A percentile compares a stretch with the other conserved stretches of the same genome.
Conservation (phyloP, 1,140 invertebrate species). For the Hylyphantes graminicola region DNA sequence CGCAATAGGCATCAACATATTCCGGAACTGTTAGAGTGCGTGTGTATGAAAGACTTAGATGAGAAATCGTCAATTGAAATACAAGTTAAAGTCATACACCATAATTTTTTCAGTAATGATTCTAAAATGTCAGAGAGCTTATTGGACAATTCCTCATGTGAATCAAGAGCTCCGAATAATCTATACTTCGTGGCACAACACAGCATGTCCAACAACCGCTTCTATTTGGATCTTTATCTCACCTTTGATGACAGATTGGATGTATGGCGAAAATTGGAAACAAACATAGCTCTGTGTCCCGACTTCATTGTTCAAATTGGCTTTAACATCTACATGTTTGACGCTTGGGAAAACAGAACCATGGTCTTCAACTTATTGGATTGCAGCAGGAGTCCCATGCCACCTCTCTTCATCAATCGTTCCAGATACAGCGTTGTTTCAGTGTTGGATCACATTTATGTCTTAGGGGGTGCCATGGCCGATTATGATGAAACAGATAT, state of each 20-base stretch:
- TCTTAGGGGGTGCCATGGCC: background rate
- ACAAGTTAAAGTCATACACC: background rate
- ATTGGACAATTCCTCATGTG: background rate
- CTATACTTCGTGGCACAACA: background rate
- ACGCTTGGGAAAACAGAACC: slow-evolving; percentile 4
- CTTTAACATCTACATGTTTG: slow-evolving; percentile 7
- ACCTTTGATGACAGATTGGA: slow-evolving; percentile 12
- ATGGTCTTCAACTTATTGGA: background rate
- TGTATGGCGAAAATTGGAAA: background rate
- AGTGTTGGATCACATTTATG: background rate
- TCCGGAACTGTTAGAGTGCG: background rate
- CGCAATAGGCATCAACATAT: background rate
- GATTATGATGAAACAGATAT: background rate
- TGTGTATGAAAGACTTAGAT: background rate
- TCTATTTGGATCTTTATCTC: background rate
- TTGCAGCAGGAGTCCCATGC: background rate
- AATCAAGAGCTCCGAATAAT: background rate
- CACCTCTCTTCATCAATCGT: background rate
- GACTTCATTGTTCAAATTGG: background rate
- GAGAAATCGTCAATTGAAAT: background rate
- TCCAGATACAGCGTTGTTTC: background rate
- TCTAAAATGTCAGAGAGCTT: too few relatives aligned
- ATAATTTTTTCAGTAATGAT: background rate
- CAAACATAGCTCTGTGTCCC: background rate
- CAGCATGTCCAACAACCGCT: background rate